Evolutionary conservation across 2,797 vertebrate species (phyloP), one percentile per base, ranked within the genome.

Genomic region (Manis crassicaudata): DNA sequence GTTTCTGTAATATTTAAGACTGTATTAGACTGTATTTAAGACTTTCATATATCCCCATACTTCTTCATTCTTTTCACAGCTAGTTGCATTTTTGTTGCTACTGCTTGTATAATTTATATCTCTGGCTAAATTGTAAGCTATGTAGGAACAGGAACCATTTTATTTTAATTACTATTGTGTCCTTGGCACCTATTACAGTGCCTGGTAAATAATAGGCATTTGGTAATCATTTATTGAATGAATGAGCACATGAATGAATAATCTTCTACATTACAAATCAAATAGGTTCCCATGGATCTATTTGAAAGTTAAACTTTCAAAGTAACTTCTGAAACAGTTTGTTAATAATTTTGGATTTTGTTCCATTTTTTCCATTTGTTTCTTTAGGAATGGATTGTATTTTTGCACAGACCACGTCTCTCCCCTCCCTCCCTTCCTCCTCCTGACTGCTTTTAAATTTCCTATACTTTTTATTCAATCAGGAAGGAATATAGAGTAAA

Each of bases 71-170:
- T 94, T 95, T 96, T 95, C 84, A 93, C n/a, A 68, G 67, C 70
- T 79, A 72, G 63, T 27, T 93, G 60, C 81, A 68, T 93, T 95
- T 95, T 84, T 50, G 73, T 96, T 92, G 73, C 76, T 92, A 73
- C 87, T 81, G 52, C 79, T 88, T 68, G 29, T 23, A 43, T 73
- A 46, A 65, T 81, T 92, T 85, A 40, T 60, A 88, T 62, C 65
- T 94, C 82, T 95, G 40, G 62, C 87, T 97, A 94, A 95, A 87
- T 60, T 95, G 29, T 90, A 97, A 97, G 29, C 76, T 94, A 52
- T 46, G 21, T 12, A 46, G 62, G 73, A 96, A 96, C 20, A 85
- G 62, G 35, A 93, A 90, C 79, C 54, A 54, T 81, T 95, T 94
- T 93, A 94, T 63, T 94, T 93, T 95, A 21, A 92, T 82, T 56